A percentile compares a stretch with the other conserved stretches of the same genome.
Conservation (phyloP, 2,888 invertebrate genomes). For the Marasmarcha lunaedactyla region DNA sequence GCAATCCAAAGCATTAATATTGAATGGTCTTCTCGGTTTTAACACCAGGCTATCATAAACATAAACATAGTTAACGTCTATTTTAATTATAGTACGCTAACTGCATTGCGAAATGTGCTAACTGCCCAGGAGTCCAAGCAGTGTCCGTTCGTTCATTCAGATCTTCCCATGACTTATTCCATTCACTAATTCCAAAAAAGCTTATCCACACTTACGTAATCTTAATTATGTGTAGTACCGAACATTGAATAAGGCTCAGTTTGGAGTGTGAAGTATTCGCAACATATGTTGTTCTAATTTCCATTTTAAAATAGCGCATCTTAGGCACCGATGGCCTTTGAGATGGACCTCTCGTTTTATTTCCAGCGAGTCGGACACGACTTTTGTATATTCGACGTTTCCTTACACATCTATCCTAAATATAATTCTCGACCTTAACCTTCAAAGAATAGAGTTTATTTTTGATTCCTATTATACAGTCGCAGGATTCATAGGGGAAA, state of each 20-base stretch:
- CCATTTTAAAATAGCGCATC: conserved; percentile 51
- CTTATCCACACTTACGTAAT: conserved; percentile 21
- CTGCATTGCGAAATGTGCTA: conserved; percentile 13
- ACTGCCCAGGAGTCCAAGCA: conserved; percentile 61
- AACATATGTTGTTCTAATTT: no score
- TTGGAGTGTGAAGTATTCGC: conserved; percentile 3
- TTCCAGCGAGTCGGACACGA: conserved; percentile 69
- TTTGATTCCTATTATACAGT: not conserved
- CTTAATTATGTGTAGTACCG: conserved; percentile 12
- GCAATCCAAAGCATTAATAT: no score
- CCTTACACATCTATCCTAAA: not conserved
- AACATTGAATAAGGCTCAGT: not conserved
- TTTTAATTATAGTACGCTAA: no score
- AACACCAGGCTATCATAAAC: no score
- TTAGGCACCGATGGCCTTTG: conserved; percentile 64
- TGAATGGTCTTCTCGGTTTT: no score
- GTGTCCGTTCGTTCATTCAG: conserved; percentile 67
- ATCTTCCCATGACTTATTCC: conserved; percentile 69
- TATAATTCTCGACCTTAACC: not conserved
- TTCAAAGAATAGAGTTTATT: not conserved
- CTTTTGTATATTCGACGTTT: conserved; percentile 20
- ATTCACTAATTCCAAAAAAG: conserved; percentile 18
- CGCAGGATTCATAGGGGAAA: conserved; percentile 62
- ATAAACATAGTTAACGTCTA: no score
- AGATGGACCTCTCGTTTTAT: conserved; percentile 69